A percentile compares a stretch with the other conserved stretches of the same genome.
These are phyloP conservation scores for Rostratula benghalensis DNA, from an alignment of 2,113 vertebrate species.

Conservation along the genomic window DNA sequence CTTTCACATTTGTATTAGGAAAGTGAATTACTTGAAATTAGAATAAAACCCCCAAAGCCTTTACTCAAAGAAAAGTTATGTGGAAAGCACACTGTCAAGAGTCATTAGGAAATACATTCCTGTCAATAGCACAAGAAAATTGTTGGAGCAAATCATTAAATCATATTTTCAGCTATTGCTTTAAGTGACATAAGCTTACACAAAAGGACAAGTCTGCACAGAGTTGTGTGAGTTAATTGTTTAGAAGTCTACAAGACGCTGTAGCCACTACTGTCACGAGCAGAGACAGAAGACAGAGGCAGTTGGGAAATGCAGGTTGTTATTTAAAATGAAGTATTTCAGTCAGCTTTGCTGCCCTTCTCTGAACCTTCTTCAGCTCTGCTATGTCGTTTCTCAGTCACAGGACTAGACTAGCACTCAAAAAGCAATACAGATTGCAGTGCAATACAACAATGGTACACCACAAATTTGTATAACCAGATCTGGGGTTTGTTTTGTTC, in stretches of 20 bases:
- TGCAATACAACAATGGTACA: background rate
- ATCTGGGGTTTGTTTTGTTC: background rate
- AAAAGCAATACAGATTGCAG: background rate
- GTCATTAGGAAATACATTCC: background rate
- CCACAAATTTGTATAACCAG: background rate
- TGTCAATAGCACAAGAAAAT: background rate
- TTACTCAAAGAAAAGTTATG: background rate
- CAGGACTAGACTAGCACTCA: background rate
- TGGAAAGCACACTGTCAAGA: background rate
- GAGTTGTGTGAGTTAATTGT: background rate
- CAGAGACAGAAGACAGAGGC: background rate
- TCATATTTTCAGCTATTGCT: background rate
- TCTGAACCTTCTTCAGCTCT: background rate
- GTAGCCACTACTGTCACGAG: background rate
- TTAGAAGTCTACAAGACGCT: background rate
- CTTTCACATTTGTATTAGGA: background rate
- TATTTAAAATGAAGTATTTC: background rate
- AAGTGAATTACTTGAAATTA: background rate
- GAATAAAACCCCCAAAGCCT: background rate
- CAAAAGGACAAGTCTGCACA: background rate
- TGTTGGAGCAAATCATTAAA: background rate
- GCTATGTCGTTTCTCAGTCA: background rate
- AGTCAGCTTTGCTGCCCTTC: background rate
- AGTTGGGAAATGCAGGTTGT: background rate
- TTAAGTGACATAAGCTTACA: background rate